Conservation (phyloP, 2,888 invertebrate species). For the Calameuta pallipes region DNA sequence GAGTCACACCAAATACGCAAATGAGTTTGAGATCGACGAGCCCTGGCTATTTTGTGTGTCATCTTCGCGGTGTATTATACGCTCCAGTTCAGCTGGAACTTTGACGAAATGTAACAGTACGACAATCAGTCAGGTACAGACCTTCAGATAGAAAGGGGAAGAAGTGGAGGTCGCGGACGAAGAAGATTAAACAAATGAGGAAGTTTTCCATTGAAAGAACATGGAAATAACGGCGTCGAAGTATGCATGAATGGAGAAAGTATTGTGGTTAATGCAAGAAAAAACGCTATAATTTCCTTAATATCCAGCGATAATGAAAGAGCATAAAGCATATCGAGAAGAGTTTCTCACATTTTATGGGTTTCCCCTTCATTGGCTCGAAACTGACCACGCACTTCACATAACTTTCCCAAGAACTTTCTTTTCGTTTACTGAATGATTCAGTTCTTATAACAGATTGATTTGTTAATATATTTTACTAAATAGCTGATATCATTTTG, state of each 20-base stretch:
- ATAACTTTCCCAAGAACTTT: not conserved
- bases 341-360: not conserved
- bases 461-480: too few species aligned
- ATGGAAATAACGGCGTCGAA: not conserved
- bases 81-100: slow-evolving; percentile 16
- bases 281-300: not conserved
- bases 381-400: not conserved
- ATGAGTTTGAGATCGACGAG: slow-evolving; percentile 14
- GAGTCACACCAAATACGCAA: slow-evolving; percentile 8
- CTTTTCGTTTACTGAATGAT: not conserved
- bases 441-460: not conserved
- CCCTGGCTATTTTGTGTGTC: slow-evolving; percentile 18
- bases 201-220: not conserved
- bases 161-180: not conserved
- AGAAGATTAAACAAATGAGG: not conserved
- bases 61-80: slow-evolving; percentile 18
- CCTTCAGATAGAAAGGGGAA: not conserved
- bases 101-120: not conserved
- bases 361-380: not conserved
- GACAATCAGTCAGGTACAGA: not conserved
- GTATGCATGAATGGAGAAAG: not conserved
- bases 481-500: too few species aligned
- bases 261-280: not conserved
- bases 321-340: not conserved
- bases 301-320: not conserved